A percentile compares a stretch with the other conserved stretches of the same genome.
phyloP scores from a whole-genome alignment of 2,888 invertebrate genomes.

The Caenorhabditis sp. region DNA sequence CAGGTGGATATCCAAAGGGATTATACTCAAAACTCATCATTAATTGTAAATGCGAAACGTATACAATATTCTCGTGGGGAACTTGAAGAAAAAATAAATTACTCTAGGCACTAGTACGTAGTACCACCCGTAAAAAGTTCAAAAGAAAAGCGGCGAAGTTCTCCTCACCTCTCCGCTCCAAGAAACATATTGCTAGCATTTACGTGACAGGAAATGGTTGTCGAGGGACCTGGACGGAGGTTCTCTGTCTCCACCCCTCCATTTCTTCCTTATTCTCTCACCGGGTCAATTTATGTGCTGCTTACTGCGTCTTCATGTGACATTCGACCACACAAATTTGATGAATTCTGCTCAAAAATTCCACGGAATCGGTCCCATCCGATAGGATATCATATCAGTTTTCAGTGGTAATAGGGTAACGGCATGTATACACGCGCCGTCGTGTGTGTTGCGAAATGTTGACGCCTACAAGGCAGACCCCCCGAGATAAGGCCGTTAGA shows the following conservation, averaged over 20 bases:
- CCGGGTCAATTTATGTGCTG: conserved; percentile 49
- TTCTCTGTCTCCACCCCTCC: conserved; percentile 16
- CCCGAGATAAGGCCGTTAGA: neutral
- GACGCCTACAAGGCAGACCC: neutral
- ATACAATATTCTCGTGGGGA: neutral
- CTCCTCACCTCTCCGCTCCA: conserved; percentile 22
- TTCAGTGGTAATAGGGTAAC: conserved; percentile 51
- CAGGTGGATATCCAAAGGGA: neutral
- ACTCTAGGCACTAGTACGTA: neutral
- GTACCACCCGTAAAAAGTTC: conserved; percentile 8
- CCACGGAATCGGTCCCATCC: conserved; percentile 51
- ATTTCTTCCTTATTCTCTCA: conserved; percentile 23
- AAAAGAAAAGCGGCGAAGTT: neutral
- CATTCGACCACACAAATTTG: conserved; percentile 58
- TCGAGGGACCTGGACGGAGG: conserved; percentile 36
- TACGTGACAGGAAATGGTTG: conserved; percentile 64
- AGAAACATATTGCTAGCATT: conserved; percentile 60
- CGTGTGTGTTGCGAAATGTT: conserved; percentile 45
- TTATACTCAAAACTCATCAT: neutral
- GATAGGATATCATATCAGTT: conserved; percentile 51
- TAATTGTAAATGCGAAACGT: conserved; percentile 16
- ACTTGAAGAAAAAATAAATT: no score
- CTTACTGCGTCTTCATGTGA: conserved; percentile 42
- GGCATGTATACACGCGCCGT: conserved; percentile 53
- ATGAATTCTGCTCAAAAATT: conserved; percentile 67